Percentiles rank a stretch among this genome's conserved stretches.
Conservation (phyloP, 1,140 invertebrate species). For the Phortica variegata region DNA sequence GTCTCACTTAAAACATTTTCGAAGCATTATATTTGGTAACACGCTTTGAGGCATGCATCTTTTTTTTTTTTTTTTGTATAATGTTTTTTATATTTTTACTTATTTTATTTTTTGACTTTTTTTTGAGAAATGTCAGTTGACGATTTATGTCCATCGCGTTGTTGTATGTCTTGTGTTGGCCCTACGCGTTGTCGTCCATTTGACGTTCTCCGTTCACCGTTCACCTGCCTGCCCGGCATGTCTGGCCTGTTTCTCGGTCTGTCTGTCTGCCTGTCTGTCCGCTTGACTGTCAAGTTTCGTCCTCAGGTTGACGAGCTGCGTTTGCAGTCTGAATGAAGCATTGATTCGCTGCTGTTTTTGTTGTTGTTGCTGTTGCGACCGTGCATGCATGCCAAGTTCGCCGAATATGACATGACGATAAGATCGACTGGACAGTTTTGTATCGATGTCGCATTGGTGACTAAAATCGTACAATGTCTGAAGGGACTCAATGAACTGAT, state of each 20-base stretch:
- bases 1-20: too few relatives aligned
- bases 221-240: constrained; percentile 29
- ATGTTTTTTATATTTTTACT: too few relatives aligned
- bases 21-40: too few relatives aligned
- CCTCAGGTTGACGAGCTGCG: constrained; percentile 22
- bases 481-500: too few relatives aligned
- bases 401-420: constrained; percentile 50
- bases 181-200: too few relatives aligned
- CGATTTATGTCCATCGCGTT: constrained; percentile 38
- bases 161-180: constrained; percentile 3
- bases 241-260: background rate
- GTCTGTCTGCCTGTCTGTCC: constrained; percentile 1
- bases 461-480: too few relatives aligned
- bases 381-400: constrained; percentile 5
- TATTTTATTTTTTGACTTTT: too few relatives aligned
- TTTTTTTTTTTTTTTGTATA: too few relatives aligned
- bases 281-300: background rate
- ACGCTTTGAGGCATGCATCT: too few relatives aligned
- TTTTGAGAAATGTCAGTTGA: constrained; percentile 56
- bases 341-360: too few relatives aligned
- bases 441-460: too few relatives aligned
- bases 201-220: background rate
- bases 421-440: too few relatives aligned
- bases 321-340: constrained; percentile 8
- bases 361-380: constrained; percentile 21